Conservation (phyloP, 2,113 vertebrate species). For the Brachionichthys hirsutus region DNA sequence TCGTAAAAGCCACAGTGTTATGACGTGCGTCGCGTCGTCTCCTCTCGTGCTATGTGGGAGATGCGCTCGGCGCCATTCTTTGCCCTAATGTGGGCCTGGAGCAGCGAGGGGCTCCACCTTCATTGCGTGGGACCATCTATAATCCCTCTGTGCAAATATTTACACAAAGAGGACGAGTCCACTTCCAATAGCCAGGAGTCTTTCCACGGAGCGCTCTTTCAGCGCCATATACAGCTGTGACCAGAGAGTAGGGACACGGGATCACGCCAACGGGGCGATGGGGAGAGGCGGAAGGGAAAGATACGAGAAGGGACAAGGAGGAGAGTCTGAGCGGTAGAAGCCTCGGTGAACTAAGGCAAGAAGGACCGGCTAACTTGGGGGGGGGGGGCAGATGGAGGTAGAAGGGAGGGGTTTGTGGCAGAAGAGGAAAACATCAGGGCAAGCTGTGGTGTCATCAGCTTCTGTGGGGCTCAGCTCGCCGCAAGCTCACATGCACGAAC, state of each 20-base stretch:
- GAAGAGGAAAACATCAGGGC: constrained; percentile 30
- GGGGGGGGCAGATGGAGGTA: not conserved
- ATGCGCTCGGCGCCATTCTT: constrained; percentile 44
- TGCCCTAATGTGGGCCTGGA: constrained; percentile 70
- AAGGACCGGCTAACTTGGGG: not conserved
- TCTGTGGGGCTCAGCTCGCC: constrained; percentile 34
- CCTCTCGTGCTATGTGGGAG: constrained; percentile 6
- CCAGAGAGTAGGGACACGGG: constrained; percentile 16
- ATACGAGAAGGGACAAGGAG: constrained; percentile 10
- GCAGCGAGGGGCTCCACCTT: constrained; percentile 49
- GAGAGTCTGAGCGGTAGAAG: not conserved
- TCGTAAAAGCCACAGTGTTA: not conserved
- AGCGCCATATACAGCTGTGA: constrained; percentile 69
- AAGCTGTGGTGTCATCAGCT: constrained; percentile 27
- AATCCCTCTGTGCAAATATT: constrained; percentile 68
- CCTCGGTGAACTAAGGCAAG: not conserved
- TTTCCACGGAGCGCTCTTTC: constrained; percentile 27
- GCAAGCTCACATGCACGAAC: constrained; percentile 25
- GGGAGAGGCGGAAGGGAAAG: not conserved
- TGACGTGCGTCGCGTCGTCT: constrained; percentile 2
- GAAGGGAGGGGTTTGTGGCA: constrained; percentile 2
- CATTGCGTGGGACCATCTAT: constrained; percentile 61
- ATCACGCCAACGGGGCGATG: not conserved
- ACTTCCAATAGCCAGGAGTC: constrained; percentile 59
- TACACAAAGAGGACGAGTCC: constrained; percentile 65